phyloP scores from a whole-genome alignment of 2,888 invertebrate genomes.

The Philopedon plagiatum region DNA sequence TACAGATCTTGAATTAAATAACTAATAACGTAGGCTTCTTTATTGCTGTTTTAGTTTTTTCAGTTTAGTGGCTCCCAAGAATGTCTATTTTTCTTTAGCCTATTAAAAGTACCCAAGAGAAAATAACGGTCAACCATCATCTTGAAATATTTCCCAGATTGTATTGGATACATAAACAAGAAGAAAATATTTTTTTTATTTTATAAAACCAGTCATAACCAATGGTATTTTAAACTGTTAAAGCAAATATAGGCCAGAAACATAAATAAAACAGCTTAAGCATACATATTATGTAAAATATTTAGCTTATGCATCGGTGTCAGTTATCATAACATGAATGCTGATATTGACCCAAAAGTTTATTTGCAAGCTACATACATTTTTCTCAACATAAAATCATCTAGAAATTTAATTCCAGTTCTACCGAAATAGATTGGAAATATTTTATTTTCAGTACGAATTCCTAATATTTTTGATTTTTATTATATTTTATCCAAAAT shows the following conservation, averaged over 20 bases:
- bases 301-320: neutral
- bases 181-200: neutral
- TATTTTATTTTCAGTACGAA: neutral
- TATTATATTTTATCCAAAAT: too few species aligned
- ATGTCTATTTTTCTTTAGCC: too few species aligned
- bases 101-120: too few species aligned
- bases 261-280: neutral
- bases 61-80: too few species aligned
- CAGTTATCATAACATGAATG: neutral
- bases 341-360: constrained; percentile 28
- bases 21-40: too few species aligned
- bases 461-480: too few species aligned
- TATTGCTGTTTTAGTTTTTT: too few species aligned
- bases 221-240: neutral
- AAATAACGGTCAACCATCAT: neutral
- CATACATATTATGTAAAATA: neutral
- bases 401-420: neutral
- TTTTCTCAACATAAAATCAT: constrained; percentile 9
- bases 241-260: neutral
- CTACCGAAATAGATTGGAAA: neutral
- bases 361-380: constrained; percentile 17
- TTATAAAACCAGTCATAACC: neutral
- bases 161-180: too few species aligned
- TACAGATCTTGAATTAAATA: too few species aligned
- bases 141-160: neutral